Percentiles rank a stretch among this genome's conserved stretches.
phyloP scores from a whole-genome alignment of 2,888 invertebrate genomes.

The Spisula subtruncata region DNA sequence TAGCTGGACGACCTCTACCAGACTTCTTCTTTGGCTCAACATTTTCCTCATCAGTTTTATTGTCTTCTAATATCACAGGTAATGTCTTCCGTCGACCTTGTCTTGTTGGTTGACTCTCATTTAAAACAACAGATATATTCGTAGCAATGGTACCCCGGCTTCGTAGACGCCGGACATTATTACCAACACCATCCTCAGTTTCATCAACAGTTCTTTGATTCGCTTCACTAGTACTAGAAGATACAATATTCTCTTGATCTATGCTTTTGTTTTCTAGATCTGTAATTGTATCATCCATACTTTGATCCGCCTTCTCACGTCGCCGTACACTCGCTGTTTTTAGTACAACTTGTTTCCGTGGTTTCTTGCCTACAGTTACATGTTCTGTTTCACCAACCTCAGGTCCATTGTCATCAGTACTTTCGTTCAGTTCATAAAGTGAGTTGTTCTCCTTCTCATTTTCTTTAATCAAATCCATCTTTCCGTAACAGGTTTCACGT shows the following conservation, averaged over 20 bases:
- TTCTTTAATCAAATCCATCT: background rate
- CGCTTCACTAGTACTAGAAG: constrained; percentile 47
- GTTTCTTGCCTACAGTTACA: background rate
- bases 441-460: background rate
- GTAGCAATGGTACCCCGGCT: background rate
- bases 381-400: background rate
- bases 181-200: constrained; percentile 1
- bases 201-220: background rate
- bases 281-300: background rate
- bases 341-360: background rate
- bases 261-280: constrained; percentile 36
- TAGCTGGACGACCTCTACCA: background rate
- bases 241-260: constrained; percentile 51
- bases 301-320: background rate
- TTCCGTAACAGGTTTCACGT: constrained; percentile 31
- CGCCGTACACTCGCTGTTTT: constrained; percentile 2
- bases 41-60: background rate
- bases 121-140: background rate
- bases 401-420: constrained; percentile 4
- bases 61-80: background rate
- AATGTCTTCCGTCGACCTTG: background rate
- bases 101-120: background rate
- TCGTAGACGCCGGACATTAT: background rate
- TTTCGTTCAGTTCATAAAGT: constrained; percentile 24
- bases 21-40: background rate